Base-by-base conservation (phyloP, 2,797 vertebrate genomes). In the Novumbra hubbsi region DNA sequence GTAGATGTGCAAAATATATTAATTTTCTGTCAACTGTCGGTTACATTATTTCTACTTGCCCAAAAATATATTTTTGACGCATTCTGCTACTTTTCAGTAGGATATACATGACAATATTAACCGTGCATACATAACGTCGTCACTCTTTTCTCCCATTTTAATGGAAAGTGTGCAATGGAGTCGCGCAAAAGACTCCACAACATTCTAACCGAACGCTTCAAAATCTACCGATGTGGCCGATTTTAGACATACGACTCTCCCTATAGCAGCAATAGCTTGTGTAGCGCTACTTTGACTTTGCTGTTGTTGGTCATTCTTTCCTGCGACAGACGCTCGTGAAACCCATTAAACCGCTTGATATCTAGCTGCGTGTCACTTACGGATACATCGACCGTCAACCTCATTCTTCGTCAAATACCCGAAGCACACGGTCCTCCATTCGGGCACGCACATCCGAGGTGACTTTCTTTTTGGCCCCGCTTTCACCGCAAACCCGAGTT, bases 221-320 rank as follows among this genome's bases (percentile, higher is more conserved):
- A 48, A 69, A 70, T 30, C 48, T 57, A 66, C 86, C 84, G 75
- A 85, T 85, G 79, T 84, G 82, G 75, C 88, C 84, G 55, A 83
- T 86, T 73, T 84, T 84, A 81, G 83, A 86, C 75, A 88, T 85
- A 80, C 90, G 55, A 60, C 11, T 9, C 55, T 60, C 55, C 0
- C 11, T 12, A 60, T 24, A 60, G 21, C 55, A 14, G 21, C 55
- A 60, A 24, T 60, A 60, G 87, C 41, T 87, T 84, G 15, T 87
- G 81, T 48, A 84, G 73, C 68, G 87, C 78, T 48, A 91, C 90
- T 89, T 91, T 92, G 88, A 94, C 93, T 89, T 92, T 93, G 87
- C 88, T 88, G 76, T 89, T 91, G 41, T 45, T 45, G 79, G 92
- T 93, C 76, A 92, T 80, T 89, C 89, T 84, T 89, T 84, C 68